Evolutionary conservation across 2,113 vertebrate species (phyloP).

Genomic region (Engystomops pustulosus): DNA sequence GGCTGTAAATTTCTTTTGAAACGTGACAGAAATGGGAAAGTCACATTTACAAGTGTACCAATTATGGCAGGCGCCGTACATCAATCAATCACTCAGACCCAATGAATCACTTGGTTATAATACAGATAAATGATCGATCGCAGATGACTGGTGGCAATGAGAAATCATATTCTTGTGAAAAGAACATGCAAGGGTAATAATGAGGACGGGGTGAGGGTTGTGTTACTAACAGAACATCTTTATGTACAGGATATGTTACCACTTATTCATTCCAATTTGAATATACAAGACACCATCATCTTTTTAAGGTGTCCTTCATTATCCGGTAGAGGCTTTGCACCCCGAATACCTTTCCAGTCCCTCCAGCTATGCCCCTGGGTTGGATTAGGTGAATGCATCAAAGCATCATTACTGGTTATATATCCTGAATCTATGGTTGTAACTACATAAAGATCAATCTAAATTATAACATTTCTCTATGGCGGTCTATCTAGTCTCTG

Average conservation of each 20-base stretch:
- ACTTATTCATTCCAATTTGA: too few species aligned
- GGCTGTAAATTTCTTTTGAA: conserved; percentile 69
- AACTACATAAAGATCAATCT: too few species aligned
- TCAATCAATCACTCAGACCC: conserved; percentile 28
- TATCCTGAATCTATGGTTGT: too few species aligned
- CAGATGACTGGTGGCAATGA: neutral
- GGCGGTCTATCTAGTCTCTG: too few species aligned
- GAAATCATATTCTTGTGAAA: neutral
- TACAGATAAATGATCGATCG: conserved; percentile 9
- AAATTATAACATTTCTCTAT: too few species aligned
- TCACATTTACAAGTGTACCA: conserved; percentile 54
- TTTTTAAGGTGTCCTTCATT: too few species aligned
- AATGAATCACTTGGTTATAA: neutral
- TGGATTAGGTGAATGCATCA: too few species aligned
- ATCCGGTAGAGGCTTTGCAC: too few species aligned
- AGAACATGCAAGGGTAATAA: conserved; percentile 53
- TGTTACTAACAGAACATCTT: neutral
- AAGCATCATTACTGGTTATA: too few species aligned
- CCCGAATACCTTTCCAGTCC: too few species aligned
- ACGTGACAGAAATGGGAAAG: conserved; percentile 66
- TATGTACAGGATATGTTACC: neutral
- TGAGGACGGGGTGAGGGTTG: neutral
- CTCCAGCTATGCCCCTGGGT: too few species aligned
- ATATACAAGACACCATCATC: too few species aligned
- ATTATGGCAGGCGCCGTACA: conserved; percentile 12